phyloP scores from a whole-genome alignment of 2,888 invertebrate genomes.

The Psylliodes chrysocephalus region DNA sequence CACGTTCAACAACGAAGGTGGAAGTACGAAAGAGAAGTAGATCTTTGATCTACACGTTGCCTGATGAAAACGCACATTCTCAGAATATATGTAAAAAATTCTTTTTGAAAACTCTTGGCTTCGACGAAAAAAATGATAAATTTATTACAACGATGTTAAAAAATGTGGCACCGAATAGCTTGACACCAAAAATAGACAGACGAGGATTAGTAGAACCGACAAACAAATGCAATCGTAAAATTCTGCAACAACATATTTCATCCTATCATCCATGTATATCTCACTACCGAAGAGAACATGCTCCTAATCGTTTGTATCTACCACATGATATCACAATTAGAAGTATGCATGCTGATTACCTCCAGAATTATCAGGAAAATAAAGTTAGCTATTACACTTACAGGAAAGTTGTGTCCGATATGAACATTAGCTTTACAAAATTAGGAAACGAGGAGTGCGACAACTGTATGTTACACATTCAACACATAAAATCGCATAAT shows the following conservation, averaged over 20 bases:
- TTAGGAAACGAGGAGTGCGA: conserved; percentile 20
- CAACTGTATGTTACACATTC: conserved; percentile 4
- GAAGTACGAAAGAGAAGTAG: conserved; percentile 5
- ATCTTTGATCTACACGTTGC: conserved; percentile 14
- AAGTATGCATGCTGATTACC: conserved; percentile 1
- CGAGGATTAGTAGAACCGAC: conserved; percentile 2
- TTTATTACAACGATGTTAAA: conserved; percentile 5
- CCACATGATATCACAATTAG: no score
- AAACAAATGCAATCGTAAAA: conserved; percentile 2
- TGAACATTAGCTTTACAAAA: conserved; percentile 12
- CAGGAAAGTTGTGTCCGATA: conserved; percentile 5
- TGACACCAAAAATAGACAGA: neutral
- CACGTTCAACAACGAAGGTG: conserved; percentile 7
- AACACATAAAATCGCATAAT: neutral
- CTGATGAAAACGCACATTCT: conserved; percentile 10
- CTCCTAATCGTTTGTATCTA: no score
- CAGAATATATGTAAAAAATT: conserved; percentile 3
- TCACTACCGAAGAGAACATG: no score
- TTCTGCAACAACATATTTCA: conserved; percentile 7
- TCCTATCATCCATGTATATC: conserved; percentile 2
- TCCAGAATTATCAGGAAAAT: neutral
- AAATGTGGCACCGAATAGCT: neutral
- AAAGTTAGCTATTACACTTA: conserved; percentile 12
- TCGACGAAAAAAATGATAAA: conserved; percentile 11
- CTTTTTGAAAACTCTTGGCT: conserved; percentile 9